These are phyloP conservation scores for Mimumesa dahlbomi DNA, from an alignment of 2,888 invertebrate species.

Conservation along the genomic window DNA sequence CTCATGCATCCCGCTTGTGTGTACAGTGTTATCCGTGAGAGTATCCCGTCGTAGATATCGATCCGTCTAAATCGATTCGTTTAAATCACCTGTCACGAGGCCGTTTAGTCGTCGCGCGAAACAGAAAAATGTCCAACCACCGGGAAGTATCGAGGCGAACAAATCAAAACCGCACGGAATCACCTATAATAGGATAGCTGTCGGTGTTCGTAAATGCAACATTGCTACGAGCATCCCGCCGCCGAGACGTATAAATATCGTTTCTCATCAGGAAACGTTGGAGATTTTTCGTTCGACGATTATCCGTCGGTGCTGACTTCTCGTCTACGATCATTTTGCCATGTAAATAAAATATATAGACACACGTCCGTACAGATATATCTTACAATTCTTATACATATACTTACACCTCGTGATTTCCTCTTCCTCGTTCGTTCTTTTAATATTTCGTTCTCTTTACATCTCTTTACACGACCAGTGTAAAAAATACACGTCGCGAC, in stretches of 20 bases:
- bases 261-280: slow-evolving; percentile 57
- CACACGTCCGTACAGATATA: slow-evolving; percentile 55
- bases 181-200: neutral
- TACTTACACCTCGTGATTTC: slow-evolving; percentile 5
- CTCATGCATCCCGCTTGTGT: too few species aligned
- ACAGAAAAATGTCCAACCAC: neutral
- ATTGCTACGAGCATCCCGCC: too few species aligned
- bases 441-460: neutral
- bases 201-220: too few species aligned
- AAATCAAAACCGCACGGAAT: too few species aligned
- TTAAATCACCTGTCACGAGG: neutral
- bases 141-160: too few species aligned
- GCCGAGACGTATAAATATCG: slow-evolving; percentile 54
- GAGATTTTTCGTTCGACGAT: slow-evolving; percentile 59
- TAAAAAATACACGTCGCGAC: slow-evolving; percentile 23
- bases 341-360: slow-evolving; percentile 66
- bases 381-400: too few species aligned
- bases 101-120: slow-evolving; percentile 24
- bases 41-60: neutral
- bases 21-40: too few species aligned
- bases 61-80: neutral
- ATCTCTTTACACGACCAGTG: slow-evolving; percentile 9
- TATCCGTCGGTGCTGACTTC: slow-evolving; percentile 33
- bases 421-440: neutral
- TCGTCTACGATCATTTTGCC: slow-evolving; percentile 47